phyloP scores from a whole-genome alignment of 2,113 vertebrate genomes.

The Sander lucioperca region DNA sequence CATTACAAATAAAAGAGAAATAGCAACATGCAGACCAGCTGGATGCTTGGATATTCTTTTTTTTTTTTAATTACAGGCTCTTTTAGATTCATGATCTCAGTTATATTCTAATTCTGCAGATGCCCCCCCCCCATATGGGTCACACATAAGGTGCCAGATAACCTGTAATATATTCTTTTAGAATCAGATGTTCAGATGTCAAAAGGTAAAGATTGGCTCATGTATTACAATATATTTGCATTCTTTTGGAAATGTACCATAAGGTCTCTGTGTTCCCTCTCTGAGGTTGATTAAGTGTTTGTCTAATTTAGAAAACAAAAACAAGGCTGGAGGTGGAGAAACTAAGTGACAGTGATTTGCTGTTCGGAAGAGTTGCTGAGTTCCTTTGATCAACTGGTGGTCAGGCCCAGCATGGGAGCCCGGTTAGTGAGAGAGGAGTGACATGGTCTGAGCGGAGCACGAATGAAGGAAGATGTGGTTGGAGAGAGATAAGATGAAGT shows the following conservation, averaged over 20 bases:
- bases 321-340: not conserved
- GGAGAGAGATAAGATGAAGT: constrained; percentile 18
- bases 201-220: not conserved
- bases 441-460: constrained; percentile 4
- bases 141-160: constrained; percentile 5
- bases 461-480: constrained; percentile 1
- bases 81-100: constrained; percentile 19
- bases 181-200: constrained; percentile 1
- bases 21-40: not conserved
- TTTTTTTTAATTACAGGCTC: constrained; percentile 8
- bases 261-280: not conserved
- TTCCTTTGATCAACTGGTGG: constrained; percentile 30
- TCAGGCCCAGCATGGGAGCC: not conserved
- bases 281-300: not conserved
- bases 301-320: not conserved
- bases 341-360: constrained; percentile 36
- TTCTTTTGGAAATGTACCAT: not conserved
- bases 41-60: not conserved
- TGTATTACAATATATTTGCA: not conserved
- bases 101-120: constrained; percentile 16
- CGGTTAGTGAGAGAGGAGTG: not conserved
- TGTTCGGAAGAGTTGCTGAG: constrained; percentile 24
- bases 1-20: not conserved
- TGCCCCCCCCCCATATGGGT: not conserved
- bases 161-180: constrained; percentile 4